A percentile compares a stretch with the other conserved stretches of the same genome.
Conservation (phyloP, 2,113 vertebrate genomes). For the Nannospalax galili region DNA sequence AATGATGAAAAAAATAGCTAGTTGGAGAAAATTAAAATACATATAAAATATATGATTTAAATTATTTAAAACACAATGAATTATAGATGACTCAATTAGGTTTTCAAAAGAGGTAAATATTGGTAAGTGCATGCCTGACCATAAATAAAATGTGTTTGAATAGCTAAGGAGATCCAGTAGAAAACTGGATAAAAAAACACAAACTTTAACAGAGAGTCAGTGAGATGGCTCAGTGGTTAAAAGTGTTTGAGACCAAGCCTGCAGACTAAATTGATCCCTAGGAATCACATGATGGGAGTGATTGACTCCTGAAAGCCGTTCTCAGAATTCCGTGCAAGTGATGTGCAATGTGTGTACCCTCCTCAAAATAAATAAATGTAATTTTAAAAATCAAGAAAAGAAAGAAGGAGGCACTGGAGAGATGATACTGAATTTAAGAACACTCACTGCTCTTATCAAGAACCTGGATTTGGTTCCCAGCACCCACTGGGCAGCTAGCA, state of each 20-base stretch:
- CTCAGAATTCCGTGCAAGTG: neutral
- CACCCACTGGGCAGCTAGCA: too few species aligned
- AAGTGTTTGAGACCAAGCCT: neutral
- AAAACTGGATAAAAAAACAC: too few species aligned
- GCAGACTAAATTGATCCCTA: too few species aligned
- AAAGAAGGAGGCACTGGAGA: too few species aligned
- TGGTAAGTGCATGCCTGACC: neutral
- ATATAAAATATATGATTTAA: neutral
- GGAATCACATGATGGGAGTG: neutral
- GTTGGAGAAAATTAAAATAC: neutral
- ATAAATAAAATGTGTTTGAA: too few species aligned
- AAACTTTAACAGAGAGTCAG: too few species aligned
- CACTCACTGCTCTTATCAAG: too few species aligned
- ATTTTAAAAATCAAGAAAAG: neutral
- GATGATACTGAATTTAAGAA: too few species aligned
- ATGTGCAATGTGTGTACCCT: neutral
- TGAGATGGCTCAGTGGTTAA: neutral
- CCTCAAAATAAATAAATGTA: neutral
- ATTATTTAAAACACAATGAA: neutral
- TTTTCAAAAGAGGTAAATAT: neutral
- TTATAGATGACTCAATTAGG: neutral
- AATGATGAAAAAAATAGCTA: neutral
- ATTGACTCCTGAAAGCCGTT: too few species aligned
- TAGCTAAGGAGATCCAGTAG: too few species aligned
- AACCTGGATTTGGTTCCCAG: too few species aligned